These are phyloP conservation scores for Volucella bombylans DNA, from an alignment of 2,888 invertebrate genomes.

Conservation along the genomic window DNA sequence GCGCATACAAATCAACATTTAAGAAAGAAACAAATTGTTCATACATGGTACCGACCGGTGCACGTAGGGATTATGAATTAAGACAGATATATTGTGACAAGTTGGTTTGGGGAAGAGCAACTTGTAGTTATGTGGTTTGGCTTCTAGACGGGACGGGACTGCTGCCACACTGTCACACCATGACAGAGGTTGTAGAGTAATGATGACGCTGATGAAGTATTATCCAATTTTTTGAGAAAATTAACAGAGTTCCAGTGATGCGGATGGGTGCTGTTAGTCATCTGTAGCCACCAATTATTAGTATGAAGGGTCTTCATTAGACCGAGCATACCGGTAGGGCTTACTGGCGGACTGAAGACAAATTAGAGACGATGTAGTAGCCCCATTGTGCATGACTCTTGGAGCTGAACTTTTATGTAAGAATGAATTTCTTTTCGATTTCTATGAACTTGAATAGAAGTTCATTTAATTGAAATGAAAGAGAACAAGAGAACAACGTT, in stretches of 20 bases:
- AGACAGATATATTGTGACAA: too few species aligned
- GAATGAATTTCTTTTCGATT: slow-evolving; percentile 25
- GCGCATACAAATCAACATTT: slow-evolving; percentile 2
- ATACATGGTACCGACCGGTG: neutral
- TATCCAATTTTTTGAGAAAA: neutral
- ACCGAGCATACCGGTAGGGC: slow-evolving; percentile 10
- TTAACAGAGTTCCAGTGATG: slow-evolving; percentile 3
- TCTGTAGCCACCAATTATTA: neutral
- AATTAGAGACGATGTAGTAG: neutral
- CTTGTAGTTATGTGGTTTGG: neutral
- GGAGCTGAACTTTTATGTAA: slow-evolving; percentile 5
- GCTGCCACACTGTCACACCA: neutral
- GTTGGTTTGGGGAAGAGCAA: neutral
- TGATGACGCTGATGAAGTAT: neutral
- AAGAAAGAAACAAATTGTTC: neutral
- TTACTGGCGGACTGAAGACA: neutral
- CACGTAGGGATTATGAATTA: neutral
- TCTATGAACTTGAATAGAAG: slow-evolving; percentile 12
- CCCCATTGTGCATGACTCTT: neutral
- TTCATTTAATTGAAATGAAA: too few species aligned
- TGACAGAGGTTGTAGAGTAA: neutral
- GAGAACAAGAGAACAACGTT: too few species aligned
- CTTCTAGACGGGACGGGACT: neutral
- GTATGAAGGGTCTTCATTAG: slow-evolving; percentile 3
- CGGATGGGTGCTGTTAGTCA: slow-evolving; percentile 5